phyloP scores from a whole-genome alignment of 2,888 invertebrate species.

The Metalampra italica region DNA sequence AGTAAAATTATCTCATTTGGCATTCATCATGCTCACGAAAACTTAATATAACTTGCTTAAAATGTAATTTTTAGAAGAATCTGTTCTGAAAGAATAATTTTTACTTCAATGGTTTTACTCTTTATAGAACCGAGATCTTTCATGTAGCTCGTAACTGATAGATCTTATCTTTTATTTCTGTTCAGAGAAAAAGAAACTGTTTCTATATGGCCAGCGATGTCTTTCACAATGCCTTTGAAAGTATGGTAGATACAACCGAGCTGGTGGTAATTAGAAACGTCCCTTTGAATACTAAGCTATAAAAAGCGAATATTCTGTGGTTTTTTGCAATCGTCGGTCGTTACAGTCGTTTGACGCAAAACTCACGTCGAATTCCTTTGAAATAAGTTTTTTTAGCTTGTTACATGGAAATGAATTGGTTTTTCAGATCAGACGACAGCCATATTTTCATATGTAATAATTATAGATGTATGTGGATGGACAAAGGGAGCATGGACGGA shows the following conservation, averaged over 20 bases:
- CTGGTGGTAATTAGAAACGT: slow-evolving; percentile 48
- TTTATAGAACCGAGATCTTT: background rate
- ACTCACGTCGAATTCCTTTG: slow-evolving; percentile 6
- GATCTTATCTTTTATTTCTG: slow-evolving; percentile 3
- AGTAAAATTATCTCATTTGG: too few species aligned
- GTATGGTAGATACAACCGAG: slow-evolving; percentile 34
- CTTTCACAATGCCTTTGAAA: slow-evolving; percentile 39
- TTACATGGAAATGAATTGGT: background rate
- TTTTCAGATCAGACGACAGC: background rate
- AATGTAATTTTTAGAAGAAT: too few species aligned
- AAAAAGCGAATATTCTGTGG: slow-evolving; percentile 31
- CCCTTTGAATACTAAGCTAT: slow-evolving; percentile 31
- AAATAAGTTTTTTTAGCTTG: slow-evolving; percentile 1
- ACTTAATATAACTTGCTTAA: too few species aligned
- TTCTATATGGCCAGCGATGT: slow-evolving; percentile 27
- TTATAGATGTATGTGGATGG: too few species aligned
- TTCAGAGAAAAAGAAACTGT: slow-evolving; percentile 12
- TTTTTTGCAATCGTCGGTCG: slow-evolving; percentile 6
- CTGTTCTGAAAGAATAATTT: background rate
- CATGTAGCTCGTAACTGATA: background rate
- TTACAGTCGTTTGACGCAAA: slow-evolving; percentile 13
- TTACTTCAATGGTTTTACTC: background rate
- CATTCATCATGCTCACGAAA: too few species aligned
- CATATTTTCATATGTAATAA: too few species aligned
- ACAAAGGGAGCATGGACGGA: too few species aligned